phyloP scores from a whole-genome alignment of 2,113 vertebrate genomes.

The Pyrgilauda ruficollis region DNA sequence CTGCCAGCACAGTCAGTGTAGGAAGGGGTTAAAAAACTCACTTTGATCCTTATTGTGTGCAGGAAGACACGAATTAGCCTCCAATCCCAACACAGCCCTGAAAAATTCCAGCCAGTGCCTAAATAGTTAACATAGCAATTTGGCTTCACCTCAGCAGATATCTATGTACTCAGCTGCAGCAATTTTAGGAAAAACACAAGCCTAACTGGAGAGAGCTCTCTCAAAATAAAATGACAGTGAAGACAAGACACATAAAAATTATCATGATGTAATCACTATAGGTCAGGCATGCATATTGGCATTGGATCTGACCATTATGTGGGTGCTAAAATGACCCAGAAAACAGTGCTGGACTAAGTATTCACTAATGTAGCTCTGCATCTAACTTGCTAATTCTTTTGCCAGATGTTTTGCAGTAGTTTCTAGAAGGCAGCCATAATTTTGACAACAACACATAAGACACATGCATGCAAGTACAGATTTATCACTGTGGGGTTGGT shows the following conservation, averaged over 20 bases:
- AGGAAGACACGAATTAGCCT: not conserved
- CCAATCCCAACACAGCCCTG: not conserved
- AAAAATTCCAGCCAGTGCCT: not conserved
- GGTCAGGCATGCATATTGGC: not conserved
- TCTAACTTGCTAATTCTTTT: not conserved
- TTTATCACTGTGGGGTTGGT: not conserved
- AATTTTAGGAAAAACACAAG: not conserved
- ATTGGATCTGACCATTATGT: not conserved
- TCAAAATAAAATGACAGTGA: not conserved
- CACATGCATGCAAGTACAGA: accelerated
- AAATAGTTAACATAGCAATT: not conserved
- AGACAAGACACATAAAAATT: not conserved
- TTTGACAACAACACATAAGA: not conserved
- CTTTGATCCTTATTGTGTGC: not conserved
- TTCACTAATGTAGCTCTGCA: not conserved
- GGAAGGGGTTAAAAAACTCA: not conserved
- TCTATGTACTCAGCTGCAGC: not conserved
- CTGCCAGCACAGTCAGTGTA: not conserved
- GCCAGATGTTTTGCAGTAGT: not conserved
- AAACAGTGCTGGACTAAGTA: not conserved
- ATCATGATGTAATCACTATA: not conserved
- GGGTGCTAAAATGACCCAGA: not conserved
- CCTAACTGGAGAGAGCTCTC: not conserved
- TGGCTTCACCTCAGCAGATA: not conserved
- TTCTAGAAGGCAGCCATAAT: not conserved